Conservation (phyloP, 2,888 invertebrate genomes). For the Caenorhabditis afra region DNA sequence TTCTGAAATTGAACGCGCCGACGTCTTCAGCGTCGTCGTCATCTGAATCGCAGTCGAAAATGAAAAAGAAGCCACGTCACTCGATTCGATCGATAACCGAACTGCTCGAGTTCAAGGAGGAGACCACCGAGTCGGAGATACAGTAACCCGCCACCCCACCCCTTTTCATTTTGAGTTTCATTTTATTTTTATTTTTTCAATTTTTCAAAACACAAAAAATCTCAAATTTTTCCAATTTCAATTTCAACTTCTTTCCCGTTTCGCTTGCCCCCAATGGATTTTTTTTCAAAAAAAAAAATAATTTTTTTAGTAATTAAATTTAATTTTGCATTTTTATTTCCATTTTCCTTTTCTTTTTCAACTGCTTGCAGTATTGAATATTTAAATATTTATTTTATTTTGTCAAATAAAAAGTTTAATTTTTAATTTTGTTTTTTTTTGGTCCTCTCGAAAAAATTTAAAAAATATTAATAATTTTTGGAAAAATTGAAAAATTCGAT, state of each 20-base stretch:
- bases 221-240: too few species aligned
- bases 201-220: neutral
- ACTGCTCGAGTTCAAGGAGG: constrained; percentile 47
- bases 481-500: constrained; percentile 5
- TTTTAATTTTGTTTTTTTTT: neutral
- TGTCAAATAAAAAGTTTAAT: neutral
- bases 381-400: neutral
- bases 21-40: too few species aligned
- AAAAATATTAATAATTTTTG: neutral
- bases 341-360: too few species aligned
- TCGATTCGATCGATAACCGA: constrained; percentile 60
- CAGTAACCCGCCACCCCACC: neutral
- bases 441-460: too few species aligned
- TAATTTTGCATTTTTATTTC: too few species aligned
- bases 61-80: constrained; percentile 38
- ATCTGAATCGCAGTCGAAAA: neutral
- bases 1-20: constrained; percentile 20
- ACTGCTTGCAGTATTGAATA: neutral
- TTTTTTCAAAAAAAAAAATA: too few species aligned
- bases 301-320: too few species aligned
- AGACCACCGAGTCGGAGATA: neutral
- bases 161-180: neutral
- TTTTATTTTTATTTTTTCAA: neutral
- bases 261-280: constrained; percentile 13
- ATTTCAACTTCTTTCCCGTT: constrained; percentile 1